Conservation (phyloP, 2,113 vertebrate species). For the Pseudonaja textilis region DNA sequence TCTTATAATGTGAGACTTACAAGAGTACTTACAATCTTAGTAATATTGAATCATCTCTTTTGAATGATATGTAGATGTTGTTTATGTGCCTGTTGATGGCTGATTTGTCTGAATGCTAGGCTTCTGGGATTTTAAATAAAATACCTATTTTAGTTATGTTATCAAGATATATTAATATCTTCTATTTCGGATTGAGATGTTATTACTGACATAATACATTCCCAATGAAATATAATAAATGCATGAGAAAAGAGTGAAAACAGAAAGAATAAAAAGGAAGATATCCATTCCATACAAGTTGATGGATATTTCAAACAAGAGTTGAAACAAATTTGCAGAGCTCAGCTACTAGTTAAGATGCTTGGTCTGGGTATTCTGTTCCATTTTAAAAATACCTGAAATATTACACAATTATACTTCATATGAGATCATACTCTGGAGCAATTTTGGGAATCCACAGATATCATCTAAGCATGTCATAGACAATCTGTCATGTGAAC, state of each 20-base stretch:
- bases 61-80: background rate
- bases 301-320: background rate
- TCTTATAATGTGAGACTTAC: background rate
- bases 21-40: background rate
- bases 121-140: background rate
- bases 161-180: background rate
- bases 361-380: background rate
- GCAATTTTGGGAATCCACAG: background rate
- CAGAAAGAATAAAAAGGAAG: background rate
- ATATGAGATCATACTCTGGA: background rate
- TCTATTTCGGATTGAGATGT: background rate
- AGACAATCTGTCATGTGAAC: background rate
- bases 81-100: background rate
- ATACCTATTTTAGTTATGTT: slow-evolving; percentile 6
- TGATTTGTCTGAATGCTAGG: background rate
- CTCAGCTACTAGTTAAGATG: background rate
- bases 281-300: background rate
- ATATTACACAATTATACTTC: background rate
- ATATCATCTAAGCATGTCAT: background rate
- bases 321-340: background rate
- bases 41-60: background rate
- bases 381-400: background rate
- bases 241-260: background rate
- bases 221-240: background rate
- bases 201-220: background rate